Evolutionary conservation across 2,797 vertebrate genomes (phyloP), one percentile per base, ranked within the genome.

Genomic region (Pachyuromys duprasi): DNA sequence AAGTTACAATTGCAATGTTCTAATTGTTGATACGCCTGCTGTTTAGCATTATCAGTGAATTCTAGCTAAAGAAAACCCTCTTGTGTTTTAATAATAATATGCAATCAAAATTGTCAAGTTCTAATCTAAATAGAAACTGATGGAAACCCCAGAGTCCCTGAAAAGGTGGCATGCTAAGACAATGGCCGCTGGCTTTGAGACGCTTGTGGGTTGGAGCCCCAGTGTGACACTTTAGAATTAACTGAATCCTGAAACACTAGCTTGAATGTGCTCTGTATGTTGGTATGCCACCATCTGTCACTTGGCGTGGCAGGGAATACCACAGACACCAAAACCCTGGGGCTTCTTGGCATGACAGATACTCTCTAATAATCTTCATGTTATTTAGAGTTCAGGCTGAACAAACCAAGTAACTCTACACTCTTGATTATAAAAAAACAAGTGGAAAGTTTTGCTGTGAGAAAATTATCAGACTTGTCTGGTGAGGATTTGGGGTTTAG

Each of bases 251-350:
- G 70, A 87, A 95, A 62, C 62, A 24, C 80, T 78, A 72, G 39
- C 75, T 82, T 45, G 28, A 28, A 20, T 53, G 3, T 31, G 1
- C 39, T 36, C 28, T 67, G 26, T 60, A 60, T 42, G 17, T 24
- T 3, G 17, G 67, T 74, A 4, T 55, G 60, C 70, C 12, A 87
- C 94, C 93, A 81, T 96, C 97, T 97, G 96, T 93, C 89, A 88
- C 67, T 97, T 96, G 95, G 95, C 82, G 31, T 69, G 36, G 20
- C 62, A 67, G 62, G 26, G 12, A 39, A 39, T 2, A 78, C 83
- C 74, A 36, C 62, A 62, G 36, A 90, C 79, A 39, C 67, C 69
- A n/a, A 76, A 87, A 92, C 75, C 60, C 86, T 20, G 36, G 70
- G 81, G 93, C 89, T 82, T 86, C 89, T 89, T 92, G 88, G 88